phyloP scores from a whole-genome alignment of 2,888 invertebrate species.

The Folsomia manolachei region DNA sequence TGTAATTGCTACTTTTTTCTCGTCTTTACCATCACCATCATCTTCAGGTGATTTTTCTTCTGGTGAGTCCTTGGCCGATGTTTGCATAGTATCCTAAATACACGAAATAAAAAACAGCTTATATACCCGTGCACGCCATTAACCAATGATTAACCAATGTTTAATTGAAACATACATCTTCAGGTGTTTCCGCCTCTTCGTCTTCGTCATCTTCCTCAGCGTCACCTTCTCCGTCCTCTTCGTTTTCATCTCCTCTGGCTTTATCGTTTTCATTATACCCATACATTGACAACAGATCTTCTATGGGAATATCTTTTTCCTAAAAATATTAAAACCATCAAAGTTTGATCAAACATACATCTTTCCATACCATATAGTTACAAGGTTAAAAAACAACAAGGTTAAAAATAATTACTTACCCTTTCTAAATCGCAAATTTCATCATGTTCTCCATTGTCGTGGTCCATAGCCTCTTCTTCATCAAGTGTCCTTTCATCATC shows the following conservation, averaged over 20 bases:
- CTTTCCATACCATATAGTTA: too few relatives aligned
- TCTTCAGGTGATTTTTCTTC: slow-evolving; percentile 55
- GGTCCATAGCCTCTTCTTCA: slow-evolving; percentile 93
- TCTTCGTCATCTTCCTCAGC: slow-evolving; percentile 52
- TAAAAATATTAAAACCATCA: slow-evolving; percentile 51
- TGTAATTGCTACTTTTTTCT: too few relatives aligned
- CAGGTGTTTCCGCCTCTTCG: slow-evolving; percentile 53
- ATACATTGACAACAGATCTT: slow-evolving; percentile 86
- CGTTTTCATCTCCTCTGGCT: slow-evolving; percentile 45
- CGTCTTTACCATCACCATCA: too few relatives aligned
- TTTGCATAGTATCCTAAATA: not conserved
- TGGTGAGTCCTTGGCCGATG: slow-evolving; percentile 50
- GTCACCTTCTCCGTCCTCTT: slow-evolving; percentile 52
- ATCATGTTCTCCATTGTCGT: slow-evolving; percentile 81
- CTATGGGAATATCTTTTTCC: slow-evolving; percentile 95
- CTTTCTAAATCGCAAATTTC: slow-evolving; percentile 85
- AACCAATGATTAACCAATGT: not conserved
- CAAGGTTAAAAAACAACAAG: not conserved
- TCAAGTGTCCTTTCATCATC: slow-evolving; percentile 95
- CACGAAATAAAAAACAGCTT: slow-evolving; percentile 6
- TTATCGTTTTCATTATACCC: slow-evolving; percentile 61
- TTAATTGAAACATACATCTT: slow-evolving; percentile 3
- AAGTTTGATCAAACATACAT: too few relatives aligned
- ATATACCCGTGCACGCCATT: too few relatives aligned
- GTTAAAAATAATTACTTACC: slow-evolving; percentile 54